Conservation (phyloP, 2,888 invertebrate species). For the Petrolisthes manimaculis region DNA sequence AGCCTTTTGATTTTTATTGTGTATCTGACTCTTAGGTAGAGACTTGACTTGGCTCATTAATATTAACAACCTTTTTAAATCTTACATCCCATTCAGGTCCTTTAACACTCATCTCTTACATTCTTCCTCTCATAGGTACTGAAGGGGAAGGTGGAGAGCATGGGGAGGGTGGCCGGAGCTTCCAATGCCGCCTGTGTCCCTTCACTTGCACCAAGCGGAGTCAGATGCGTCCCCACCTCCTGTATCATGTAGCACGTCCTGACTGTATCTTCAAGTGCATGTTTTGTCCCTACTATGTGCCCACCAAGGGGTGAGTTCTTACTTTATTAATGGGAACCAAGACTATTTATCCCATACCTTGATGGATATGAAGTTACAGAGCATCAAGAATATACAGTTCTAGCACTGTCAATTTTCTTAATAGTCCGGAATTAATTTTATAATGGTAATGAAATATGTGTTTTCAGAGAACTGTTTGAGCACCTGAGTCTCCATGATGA, state of each 20-base stretch:
- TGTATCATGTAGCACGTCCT: constrained; percentile 78
- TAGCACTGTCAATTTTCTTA: too few relatives aligned
- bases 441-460: background rate
- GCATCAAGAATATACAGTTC: too few relatives aligned
- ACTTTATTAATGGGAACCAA: background rate
- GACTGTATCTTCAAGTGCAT: constrained; percentile 83
- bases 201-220: constrained; percentile 76
- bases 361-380: too few relatives aligned
- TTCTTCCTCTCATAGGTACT: background rate
- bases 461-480: constrained; percentile 73
- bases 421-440: background rate
- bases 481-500: constrained; percentile 71
- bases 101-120: background rate
- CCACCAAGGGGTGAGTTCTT: constrained; percentile 69
- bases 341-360: too few relatives aligned
- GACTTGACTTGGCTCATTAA: background rate
- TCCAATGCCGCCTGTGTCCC: constrained; percentile 80
- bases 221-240: constrained; percentile 77
- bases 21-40: too few relatives aligned
- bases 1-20: too few relatives aligned
- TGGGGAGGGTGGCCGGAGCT: constrained; percentile 53
- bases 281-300: constrained; percentile 84
- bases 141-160: constrained; percentile 36
- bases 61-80: background rate
- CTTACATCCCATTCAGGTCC: background rate